A percentile compares a stretch with the other conserved stretches of the same genome.
Evolutionary conservation across 2,797 vertebrate species (phyloP).

Genomic region (Poecilia picta): DNA sequence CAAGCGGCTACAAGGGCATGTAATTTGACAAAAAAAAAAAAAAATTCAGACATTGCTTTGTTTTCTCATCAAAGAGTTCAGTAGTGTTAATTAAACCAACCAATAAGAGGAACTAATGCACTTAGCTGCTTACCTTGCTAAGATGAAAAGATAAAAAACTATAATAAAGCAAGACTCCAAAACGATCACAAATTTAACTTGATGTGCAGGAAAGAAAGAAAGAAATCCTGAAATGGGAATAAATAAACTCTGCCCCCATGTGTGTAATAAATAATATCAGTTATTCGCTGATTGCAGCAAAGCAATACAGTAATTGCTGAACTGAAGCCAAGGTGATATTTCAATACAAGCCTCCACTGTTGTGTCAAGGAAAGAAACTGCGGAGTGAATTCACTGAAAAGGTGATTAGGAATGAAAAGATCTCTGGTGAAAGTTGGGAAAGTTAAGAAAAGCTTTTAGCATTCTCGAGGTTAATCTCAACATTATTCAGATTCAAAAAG

Average conservation of each 20-base stretch:
- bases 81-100: not conserved
- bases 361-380: not conserved
- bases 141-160: not conserved
- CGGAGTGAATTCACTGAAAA: slow-evolving; percentile 1
- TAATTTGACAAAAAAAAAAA: not conserved
- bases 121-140: not conserved
- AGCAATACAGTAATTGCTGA: not conserved
- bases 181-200: not conserved
- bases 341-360: not conserved
- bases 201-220: not conserved
- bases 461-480: not conserved
- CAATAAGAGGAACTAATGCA: not conserved
- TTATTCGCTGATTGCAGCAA: not conserved
- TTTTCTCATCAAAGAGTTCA: not conserved
- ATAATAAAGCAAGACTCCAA: not conserved
- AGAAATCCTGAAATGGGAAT: not conserved
- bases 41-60: not conserved
- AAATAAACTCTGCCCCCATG: not conserved
- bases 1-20: not conserved
- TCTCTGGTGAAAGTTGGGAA: not conserved
- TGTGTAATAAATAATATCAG: slow-evolving; percentile 2
- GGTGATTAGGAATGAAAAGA: not conserved
- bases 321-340: not conserved
- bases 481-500: not conserved
- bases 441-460: not conserved